Evolutionary conservation across 2,888 invertebrate genomes (phyloP).

Genomic region (Melanchra persicariae): DNA sequence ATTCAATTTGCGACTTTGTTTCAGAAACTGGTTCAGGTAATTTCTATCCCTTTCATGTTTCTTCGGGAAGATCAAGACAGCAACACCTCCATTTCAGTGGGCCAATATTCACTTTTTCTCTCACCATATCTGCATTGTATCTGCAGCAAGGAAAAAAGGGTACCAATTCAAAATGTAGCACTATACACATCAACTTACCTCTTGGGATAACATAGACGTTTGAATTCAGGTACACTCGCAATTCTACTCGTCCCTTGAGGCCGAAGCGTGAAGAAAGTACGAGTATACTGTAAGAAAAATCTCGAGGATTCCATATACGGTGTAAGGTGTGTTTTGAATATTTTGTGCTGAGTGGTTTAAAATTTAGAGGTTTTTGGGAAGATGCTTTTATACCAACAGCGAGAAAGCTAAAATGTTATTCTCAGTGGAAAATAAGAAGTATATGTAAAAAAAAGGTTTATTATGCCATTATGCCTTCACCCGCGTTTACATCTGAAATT

Average conservation of each 20-base stretch:
- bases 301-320: constrained; percentile 20
- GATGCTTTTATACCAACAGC: neutral
- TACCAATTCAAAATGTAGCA: constrained; percentile 36
- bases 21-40: neutral
- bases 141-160: constrained; percentile 20
- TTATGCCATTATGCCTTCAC: no score
- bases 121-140: constrained; percentile 20
- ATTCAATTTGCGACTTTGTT: no score
- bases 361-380: neutral
- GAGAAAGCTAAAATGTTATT: neutral
- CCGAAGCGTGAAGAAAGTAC: constrained; percentile 49
- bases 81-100: neutral
- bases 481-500: no score
- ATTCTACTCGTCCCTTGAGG: constrained; percentile 51
- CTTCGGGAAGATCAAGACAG: neutral
- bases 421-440: no score
- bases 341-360: constrained; percentile 29
- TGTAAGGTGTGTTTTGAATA: constrained; percentile 49
- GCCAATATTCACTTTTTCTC: neutral
- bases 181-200: constrained; percentile 42
- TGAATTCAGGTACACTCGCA: constrained; percentile 61
- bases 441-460: no score
- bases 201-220: constrained; percentile 54
- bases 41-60: neutral
- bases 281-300: constrained; percentile 60